Base-by-base conservation (phyloP, 2,113 vertebrate genomes). In the Phaethon lepturus region DNA sequence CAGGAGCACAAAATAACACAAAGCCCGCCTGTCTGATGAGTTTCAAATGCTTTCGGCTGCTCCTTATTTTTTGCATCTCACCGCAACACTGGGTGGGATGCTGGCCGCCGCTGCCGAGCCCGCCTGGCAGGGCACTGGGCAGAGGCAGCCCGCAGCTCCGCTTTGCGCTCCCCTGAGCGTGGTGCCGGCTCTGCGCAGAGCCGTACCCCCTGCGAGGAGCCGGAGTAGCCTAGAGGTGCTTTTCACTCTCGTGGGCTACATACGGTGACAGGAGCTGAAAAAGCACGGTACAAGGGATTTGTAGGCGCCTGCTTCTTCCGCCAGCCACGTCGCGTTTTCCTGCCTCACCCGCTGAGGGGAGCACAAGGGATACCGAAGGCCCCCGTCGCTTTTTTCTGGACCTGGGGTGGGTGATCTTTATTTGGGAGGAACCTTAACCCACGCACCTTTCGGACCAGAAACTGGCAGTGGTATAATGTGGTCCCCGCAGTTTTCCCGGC, bases 161-260 rank as follows among this genome's bases (percentile, higher is more conserved):
- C 83, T 93, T 80, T 56, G 76, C 13, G 7, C 84, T 69, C 69
- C 68, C 84, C 74, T 23, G 45, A 38, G 87, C 58, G 2, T 18
- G 29, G 10, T 72, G 66, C 15, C 31, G 75, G 66, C 93, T 90
- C 77, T 35, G 49, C 42, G 64, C 79, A 75, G 14, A 94, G 66
- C 91, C 49, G 4, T 88, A 62, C 91, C 91, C 93, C 96, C 95
- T 91, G 5, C 84, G 31, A 91, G 71, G 89, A 96, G 58, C 93
- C 28, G 17, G 89, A 96, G 94, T 93, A 96, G 96, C 95, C 89
- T 93, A 79, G 93, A 93, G 92, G 93, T 82, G 71, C 80, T 93
- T 96, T 93, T 93, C 71, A 47, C 67, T 95, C 93, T 94, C 4
- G 0, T 26, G 59, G 78, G 75, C 88, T 92, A 28, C 86, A 19